Conservation (phyloP, 2,888 invertebrate genomes). For the Amphipoea oculea region DNA sequence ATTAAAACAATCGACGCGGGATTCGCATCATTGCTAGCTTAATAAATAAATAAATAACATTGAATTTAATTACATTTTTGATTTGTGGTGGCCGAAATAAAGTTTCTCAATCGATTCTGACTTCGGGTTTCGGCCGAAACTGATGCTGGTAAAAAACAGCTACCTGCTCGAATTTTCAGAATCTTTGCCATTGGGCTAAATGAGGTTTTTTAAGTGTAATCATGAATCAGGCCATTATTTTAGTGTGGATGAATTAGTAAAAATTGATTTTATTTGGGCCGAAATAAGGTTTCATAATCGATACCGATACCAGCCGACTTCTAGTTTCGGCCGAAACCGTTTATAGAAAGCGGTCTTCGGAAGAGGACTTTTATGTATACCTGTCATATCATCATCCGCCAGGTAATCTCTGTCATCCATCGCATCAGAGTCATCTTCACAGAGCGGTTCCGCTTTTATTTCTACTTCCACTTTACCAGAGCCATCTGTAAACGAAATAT, state of each 20-base stretch:
- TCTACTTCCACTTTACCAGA: conserved; percentile 69
- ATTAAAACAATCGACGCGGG: too few relatives aligned
- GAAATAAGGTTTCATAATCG: not conserved
- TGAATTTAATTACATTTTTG: too few relatives aligned
- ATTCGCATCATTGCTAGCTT: not conserved
- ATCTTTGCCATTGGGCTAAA: not conserved
- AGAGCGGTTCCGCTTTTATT: conserved; percentile 75
- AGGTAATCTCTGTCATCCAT: conserved; percentile 63
- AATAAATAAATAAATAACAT: not conserved
- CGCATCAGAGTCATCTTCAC: conserved; percentile 64
- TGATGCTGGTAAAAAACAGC: not conserved
- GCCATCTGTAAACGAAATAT: conserved; percentile 59
- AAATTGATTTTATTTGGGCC: too few relatives aligned
- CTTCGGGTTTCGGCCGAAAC: not conserved
- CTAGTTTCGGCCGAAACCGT: not conserved
- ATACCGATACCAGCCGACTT: conserved; percentile 1
- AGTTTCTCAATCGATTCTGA: not conserved
- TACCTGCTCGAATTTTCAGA: too few relatives aligned
- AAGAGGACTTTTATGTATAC: not conserved
- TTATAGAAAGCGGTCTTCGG: too few relatives aligned
- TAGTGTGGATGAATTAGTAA: too few relatives aligned
- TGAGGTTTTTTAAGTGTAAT: not conserved
- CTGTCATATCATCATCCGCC: conserved; percentile 39
- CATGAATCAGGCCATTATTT: not conserved
- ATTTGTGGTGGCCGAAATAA: not conserved